These are phyloP conservation scores for Ceratitis capitata DNA, from an alignment of 1,140 invertebrate genomes.

Conservation along the genomic window DNA sequence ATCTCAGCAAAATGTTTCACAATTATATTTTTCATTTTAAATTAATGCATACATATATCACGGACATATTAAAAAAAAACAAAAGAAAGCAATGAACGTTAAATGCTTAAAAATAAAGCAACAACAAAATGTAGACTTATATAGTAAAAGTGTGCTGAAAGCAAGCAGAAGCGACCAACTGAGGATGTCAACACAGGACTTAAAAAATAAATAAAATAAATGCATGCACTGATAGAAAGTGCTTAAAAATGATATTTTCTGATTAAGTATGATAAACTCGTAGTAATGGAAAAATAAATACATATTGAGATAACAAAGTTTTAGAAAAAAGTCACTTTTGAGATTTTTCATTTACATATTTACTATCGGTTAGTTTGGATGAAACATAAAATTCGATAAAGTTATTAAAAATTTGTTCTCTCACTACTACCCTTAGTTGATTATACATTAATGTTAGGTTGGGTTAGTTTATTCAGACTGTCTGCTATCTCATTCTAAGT, in stretches of 20 bases:
- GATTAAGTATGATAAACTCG: constrained; percentile 21
- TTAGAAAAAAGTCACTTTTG: not conserved
- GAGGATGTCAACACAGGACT: not conserved
- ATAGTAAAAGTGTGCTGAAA: not conserved
- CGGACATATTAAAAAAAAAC: not conserved
- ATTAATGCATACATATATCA: not conserved
- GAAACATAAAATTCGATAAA: too few species aligned
- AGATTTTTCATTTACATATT: too few species aligned
- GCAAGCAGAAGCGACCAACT: not conserved
- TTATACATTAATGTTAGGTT: too few species aligned
- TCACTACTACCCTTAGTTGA: too few species aligned
- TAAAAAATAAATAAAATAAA: not conserved
- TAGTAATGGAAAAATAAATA: constrained; percentile 7
- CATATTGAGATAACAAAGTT: constrained; percentile 25
- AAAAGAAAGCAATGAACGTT: not conserved
- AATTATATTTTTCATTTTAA: not conserved
- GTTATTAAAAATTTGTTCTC: too few species aligned
- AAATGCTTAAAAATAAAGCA: not conserved
- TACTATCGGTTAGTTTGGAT: too few species aligned
- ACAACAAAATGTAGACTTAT: not conserved
- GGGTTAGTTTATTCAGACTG: too few species aligned
- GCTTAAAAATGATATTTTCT: not conserved
- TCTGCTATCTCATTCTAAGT: too few species aligned
- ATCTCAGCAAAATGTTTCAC: not conserved
- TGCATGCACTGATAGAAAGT: not conserved